Percentiles rank a stretch among this genome's conserved stretches.
phyloP scores from a whole-genome alignment of 2,888 invertebrate species.

The Cataglyphis rosenhaueri region DNA sequence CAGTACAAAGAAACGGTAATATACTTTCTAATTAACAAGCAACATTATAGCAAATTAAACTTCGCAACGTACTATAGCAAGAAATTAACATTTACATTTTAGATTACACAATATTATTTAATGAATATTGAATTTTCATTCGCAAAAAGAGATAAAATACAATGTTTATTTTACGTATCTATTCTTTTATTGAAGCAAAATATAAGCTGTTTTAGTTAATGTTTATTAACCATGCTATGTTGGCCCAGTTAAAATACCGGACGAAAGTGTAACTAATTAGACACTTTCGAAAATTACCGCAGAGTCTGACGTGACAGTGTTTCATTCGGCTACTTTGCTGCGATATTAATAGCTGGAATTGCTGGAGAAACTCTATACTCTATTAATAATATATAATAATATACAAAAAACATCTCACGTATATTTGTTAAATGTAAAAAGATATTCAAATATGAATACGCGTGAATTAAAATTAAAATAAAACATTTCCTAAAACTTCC shows the following conservation, averaged over 20 bases:
- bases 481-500: background rate
- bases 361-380: slow-evolving; percentile 24
- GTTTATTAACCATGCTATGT: slow-evolving; percentile 44
- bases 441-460: background rate
- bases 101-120: slow-evolving; percentile 10
- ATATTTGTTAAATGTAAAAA: background rate
- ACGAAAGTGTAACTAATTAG: slow-evolving; percentile 76
- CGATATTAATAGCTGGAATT: slow-evolving; percentile 43
- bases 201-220: slow-evolving; percentile 22
- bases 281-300: slow-evolving; percentile 72
- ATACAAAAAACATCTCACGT: background rate
- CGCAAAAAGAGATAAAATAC: too few species aligned
- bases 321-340: slow-evolving; percentile 55
- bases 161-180: background rate
- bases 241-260: slow-evolving; percentile 68
- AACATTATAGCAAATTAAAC: background rate
- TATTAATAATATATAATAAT: background rate
- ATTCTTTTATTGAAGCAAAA: background rate
- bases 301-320: slow-evolving; percentile 62
- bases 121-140: background rate
- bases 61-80: background rate
- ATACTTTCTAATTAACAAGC: background rate
- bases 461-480: background rate
- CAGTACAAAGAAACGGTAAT: background rate
- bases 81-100: background rate